Conservation (phyloP, 2,888 invertebrate genomes). For the Colletes collaris region DNA sequence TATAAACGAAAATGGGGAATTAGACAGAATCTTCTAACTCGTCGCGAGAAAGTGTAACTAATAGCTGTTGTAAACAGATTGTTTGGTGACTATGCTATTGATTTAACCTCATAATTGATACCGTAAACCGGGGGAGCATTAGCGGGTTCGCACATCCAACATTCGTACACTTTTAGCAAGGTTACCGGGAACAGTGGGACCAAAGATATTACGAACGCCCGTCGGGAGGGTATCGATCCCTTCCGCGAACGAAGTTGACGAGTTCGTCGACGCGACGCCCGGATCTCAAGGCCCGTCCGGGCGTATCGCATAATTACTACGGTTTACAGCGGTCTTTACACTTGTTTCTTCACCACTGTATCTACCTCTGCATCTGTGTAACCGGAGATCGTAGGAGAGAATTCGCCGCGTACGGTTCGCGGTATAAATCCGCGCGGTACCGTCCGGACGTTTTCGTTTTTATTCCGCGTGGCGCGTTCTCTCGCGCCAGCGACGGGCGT, state of each 20-base stretch:
- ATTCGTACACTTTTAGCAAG: no score
- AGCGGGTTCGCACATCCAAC: no score
- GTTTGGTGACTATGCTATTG: no score
- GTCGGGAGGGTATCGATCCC: neutral
- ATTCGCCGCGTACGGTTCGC: constrained; percentile 53
- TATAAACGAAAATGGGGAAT: no score
- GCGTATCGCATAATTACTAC: constrained; percentile 70
- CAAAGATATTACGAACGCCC: no score
- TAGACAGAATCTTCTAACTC: no score
- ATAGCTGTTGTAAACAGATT: no score
- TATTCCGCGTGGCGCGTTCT: constrained; percentile 42
- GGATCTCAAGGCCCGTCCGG: constrained; percentile 4
- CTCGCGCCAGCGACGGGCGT: constrained; percentile 41
- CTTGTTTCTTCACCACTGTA: constrained; percentile 70
- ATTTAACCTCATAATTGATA: no score
- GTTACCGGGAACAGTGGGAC: no score
- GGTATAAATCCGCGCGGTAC: constrained; percentile 54
- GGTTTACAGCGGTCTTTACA: constrained; percentile 71
- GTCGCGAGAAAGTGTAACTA: no score
- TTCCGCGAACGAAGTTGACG: constrained; percentile 38
- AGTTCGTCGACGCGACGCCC: constrained; percentile 16
- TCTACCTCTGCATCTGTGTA: constrained; percentile 67
- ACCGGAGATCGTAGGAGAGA: constrained; percentile 68
- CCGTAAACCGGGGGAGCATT: no score
- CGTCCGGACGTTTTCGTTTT: constrained; percentile 24